A percentile compares a stretch with the other conserved stretches of the same genome.
phyloP scores from a whole-genome alignment of 2,888 invertebrate genomes.

The Drosophila formosana region DNA sequence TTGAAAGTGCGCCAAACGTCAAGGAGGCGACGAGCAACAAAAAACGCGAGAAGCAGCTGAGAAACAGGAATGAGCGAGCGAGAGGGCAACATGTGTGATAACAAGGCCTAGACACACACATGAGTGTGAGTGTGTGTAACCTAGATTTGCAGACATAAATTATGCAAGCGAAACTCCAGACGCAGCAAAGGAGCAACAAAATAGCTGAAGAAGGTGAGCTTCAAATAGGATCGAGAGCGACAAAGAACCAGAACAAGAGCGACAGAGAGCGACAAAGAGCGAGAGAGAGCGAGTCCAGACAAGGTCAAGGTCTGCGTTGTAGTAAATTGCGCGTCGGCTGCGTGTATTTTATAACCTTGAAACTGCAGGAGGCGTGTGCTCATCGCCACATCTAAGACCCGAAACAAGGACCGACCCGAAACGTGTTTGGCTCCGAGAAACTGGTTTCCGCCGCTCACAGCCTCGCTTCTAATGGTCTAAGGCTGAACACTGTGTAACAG shows the following conservation, averaged over 20 bases:
- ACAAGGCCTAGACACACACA: slow-evolving; percentile 50
- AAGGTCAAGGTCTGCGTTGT: slow-evolving; percentile 53
- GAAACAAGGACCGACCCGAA: slow-evolving; percentile 25
- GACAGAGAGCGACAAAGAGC: not conserved
- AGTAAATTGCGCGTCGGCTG: slow-evolving; percentile 45
- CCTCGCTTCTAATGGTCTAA: slow-evolving; percentile 14
- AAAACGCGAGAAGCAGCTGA: slow-evolving; percentile 5
- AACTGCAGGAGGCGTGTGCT: slow-evolving; percentile 43
- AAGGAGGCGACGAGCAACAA: slow-evolving; percentile 40
- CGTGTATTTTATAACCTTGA: slow-evolving; percentile 51
- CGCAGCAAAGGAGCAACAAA: slow-evolving; percentile 5
- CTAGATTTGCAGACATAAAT: slow-evolving; percentile 78
- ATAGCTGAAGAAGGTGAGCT: slow-evolving; percentile 16
- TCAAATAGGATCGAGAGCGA: slow-evolving; percentile 35
- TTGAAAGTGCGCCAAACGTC: slow-evolving; percentile 74
- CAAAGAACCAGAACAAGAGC: not conserved
- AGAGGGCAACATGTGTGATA: slow-evolving; percentile 60
- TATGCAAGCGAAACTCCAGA: slow-evolving; percentile 72
- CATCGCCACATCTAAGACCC: slow-evolving; percentile 9
- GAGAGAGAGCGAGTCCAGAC: slow-evolving; percentile 15
- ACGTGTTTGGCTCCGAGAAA: slow-evolving; percentile 27
- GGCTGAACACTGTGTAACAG: slow-evolving; percentile 10
- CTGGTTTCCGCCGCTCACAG: slow-evolving; percentile 13
- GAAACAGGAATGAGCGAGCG: not conserved
- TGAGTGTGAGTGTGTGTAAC: slow-evolving; percentile 54